A percentile compares a stretch with the other conserved stretches of the same genome.
phyloP scores from a whole-genome alignment of 2,797 vertebrate species.

The Urosaurus nigricauda region DNA sequence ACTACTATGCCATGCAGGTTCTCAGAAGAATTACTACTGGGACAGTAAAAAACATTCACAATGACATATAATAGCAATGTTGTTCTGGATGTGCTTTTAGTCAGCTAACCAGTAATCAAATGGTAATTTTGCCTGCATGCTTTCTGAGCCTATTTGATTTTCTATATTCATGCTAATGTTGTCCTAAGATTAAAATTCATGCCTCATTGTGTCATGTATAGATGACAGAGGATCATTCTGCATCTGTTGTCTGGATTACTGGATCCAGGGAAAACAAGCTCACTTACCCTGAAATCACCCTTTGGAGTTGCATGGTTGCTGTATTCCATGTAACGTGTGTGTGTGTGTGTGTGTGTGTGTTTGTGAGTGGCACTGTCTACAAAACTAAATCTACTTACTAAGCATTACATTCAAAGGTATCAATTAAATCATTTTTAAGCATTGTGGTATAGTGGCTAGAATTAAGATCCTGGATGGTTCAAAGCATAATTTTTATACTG shows the following conservation, averaged over 20 bases:
- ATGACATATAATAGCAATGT: neutral
- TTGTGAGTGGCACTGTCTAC: neutral
- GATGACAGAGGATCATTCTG: constrained; percentile 5
- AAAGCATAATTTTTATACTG: neutral
- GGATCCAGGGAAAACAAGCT: constrained; percentile 11
- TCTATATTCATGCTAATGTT: constrained; percentile 18
- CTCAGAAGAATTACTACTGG: neutral
- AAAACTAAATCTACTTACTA: neutral
- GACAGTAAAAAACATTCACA: neutral
- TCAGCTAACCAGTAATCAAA: constrained; percentile 25
- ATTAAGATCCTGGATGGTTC: neutral
- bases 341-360: neutral
- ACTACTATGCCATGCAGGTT: too few relatives aligned
- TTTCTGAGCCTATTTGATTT: constrained; percentile 24
- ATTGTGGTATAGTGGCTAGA: neutral
- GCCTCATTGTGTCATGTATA: neutral
- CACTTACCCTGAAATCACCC: neutral
- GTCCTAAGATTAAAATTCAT: constrained; percentile 22
- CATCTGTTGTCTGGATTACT: constrained; percentile 13
- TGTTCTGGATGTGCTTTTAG: constrained; percentile 6
- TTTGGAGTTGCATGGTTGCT: neutral
- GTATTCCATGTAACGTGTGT: neutral
- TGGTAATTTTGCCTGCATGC: constrained; percentile 19
- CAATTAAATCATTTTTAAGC: neutral
- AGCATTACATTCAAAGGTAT: neutral